phyloP scores from a whole-genome alignment of 2,113 vertebrate genomes.

The Trichomycterus rosablanca region DNA sequence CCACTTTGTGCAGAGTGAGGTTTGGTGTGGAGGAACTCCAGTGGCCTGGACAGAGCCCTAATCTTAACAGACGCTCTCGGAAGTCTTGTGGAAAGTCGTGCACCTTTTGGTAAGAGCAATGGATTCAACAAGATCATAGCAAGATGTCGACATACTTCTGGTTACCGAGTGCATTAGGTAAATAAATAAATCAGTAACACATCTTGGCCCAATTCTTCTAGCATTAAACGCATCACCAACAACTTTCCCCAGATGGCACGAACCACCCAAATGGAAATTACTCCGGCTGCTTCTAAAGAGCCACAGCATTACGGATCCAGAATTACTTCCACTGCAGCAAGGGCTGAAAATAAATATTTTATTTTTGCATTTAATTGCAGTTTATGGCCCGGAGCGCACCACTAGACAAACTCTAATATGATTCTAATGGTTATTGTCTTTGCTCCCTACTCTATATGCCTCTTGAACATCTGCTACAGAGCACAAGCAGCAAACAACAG shows the following conservation, averaged over 20 bases:
- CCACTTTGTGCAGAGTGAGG: too few relatives aligned
- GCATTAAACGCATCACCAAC: slow-evolving; percentile 40
- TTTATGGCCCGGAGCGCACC: slow-evolving; percentile 57
- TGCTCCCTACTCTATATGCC: slow-evolving; percentile 39
- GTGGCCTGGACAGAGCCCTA: too few relatives aligned
- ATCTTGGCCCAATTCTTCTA: slow-evolving; percentile 47
- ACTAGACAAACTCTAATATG: slow-evolving; percentile 60
- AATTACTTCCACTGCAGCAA: slow-evolving; percentile 53
- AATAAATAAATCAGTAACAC: too few relatives aligned
- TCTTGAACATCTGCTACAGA: slow-evolving; percentile 43
- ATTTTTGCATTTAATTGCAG: slow-evolving; percentile 66
- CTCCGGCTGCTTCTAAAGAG: slow-evolving; percentile 51
- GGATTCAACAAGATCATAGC: too few relatives aligned
- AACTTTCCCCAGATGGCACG: slow-evolving; percentile 48
- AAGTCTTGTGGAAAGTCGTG: too few relatives aligned
- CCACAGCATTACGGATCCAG: slow-evolving; percentile 57
- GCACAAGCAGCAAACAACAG: background rate
- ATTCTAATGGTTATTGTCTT: slow-evolving; percentile 59
- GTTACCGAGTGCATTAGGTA: too few relatives aligned
- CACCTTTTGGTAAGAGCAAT: too few relatives aligned
- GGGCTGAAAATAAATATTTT: slow-evolving; percentile 61
- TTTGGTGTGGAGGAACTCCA: too few relatives aligned
- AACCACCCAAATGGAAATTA: slow-evolving; percentile 46
- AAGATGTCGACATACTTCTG: too few relatives aligned
- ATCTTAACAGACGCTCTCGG: too few relatives aligned